Evolutionary conservation across 2,113 vertebrate genomes (phyloP).

Genomic region (Xiphias gladius): DNA sequence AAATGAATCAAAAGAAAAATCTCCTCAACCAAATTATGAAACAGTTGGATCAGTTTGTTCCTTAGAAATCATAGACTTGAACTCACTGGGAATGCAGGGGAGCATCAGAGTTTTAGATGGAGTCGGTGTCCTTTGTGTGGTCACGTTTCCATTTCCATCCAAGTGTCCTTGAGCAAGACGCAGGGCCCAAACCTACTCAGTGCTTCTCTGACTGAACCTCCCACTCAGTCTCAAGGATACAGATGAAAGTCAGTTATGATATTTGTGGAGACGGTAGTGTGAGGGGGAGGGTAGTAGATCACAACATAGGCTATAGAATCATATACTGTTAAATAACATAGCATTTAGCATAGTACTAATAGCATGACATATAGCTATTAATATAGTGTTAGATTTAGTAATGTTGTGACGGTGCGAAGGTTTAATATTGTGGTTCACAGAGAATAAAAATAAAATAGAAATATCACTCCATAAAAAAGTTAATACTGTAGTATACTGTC

Average conservation of each 20-base stretch:
- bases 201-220: not conserved
- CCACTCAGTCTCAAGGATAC: not conserved
- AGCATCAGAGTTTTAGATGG: not conserved
- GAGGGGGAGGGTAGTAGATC: not conserved
- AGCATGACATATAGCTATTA: too few species aligned
- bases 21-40: not conserved
- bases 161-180: slow-evolving; percentile 32
- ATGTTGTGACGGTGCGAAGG: not conserved
- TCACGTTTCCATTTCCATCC: not conserved
- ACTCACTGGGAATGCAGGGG: not conserved
- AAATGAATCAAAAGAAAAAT: not conserved
- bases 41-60: not conserved
- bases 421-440: not conserved
- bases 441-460: not conserved
- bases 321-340: not conserved
- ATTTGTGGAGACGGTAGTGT: not conserved
- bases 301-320: not conserved
- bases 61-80: not conserved
- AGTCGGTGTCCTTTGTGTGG: not conserved
- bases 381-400: not conserved
- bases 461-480: not conserved
- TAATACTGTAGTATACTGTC: not conserved
- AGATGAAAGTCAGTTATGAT: slow-evolving; percentile 9
- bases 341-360: not conserved
- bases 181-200: not conserved